Evolutionary conservation across 2,113 vertebrate species (phyloP).

Genomic region (Eudyptes chrysolophus): DNA sequence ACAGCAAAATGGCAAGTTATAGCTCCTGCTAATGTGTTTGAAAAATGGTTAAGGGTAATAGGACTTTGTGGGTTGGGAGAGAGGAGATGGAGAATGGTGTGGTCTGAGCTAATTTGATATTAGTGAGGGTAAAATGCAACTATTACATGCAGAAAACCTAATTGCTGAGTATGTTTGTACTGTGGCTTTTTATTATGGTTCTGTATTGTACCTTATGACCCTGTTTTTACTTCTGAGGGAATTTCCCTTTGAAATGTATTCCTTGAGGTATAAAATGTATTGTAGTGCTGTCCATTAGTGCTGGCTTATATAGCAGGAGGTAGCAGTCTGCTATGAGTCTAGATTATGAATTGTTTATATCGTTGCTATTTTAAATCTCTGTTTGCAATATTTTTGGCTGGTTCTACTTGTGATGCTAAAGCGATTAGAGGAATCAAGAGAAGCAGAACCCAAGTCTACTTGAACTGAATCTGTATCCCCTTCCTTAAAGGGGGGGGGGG

Average conservation of each 20-base stretch:
- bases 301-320: background rate
- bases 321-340: background rate
- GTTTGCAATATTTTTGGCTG: background rate
- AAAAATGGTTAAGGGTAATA: background rate
- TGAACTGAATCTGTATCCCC: accelerated
- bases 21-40: background rate
- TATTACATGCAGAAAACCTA: background rate
- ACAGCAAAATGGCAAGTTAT: accelerated
- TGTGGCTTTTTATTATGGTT: background rate
- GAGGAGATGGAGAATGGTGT: background rate
- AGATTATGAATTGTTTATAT: background rate
- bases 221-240: background rate
- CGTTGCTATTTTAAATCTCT: background rate
- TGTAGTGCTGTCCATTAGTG: background rate
- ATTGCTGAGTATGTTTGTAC: background rate
- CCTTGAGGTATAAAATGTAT: background rate
- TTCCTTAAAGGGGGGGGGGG: accelerated
- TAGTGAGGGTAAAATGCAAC: background rate
- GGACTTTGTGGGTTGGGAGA: background rate
- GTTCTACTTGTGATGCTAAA: background rate
- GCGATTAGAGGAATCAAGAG: background rate
- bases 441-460: background rate
- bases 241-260: background rate
- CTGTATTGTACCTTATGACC: background rate
- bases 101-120: background rate